Conservation (phyloP, 2,797 vertebrate genomes). For the Acanthornis magna region DNA sequence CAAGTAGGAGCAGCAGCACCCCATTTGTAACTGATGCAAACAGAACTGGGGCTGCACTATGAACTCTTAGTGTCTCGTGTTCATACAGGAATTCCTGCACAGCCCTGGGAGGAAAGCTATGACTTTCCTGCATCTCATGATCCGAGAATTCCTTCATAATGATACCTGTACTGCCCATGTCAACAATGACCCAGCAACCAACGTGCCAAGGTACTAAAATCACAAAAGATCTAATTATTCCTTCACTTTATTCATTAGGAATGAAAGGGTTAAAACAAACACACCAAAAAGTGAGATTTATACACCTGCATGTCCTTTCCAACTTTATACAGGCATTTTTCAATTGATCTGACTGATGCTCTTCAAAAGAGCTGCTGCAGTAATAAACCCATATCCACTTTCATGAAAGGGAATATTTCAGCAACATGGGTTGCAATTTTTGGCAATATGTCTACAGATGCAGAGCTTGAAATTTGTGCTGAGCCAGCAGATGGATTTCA, state of each 20-base stretch:
- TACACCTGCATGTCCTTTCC: neutral
- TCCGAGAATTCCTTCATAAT: neutral
- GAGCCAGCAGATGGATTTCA: neutral
- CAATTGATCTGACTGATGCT: neutral
- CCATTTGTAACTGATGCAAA: neutral
- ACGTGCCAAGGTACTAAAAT: neutral
- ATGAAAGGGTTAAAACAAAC: neutral
- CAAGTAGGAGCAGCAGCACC: neutral
- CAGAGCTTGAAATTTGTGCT: neutral
- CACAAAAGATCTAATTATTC: neutral
- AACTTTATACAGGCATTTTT: neutral
- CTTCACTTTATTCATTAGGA: neutral
- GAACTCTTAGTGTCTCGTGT: fast-evolving
- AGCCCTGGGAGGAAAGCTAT: neutral
- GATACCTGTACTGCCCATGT: fast-evolving
- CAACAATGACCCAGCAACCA: neutral
- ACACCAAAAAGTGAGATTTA: neutral
- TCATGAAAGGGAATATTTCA: constrained; percentile 44
- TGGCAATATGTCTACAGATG: neutral
- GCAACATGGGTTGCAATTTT: neutral
- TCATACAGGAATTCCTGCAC: neutral
- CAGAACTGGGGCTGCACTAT: neutral
- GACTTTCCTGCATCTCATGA: neutral
- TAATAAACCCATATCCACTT: neutral
- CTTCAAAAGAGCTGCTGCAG: constrained; percentile 8